These are phyloP conservation scores for Spheniscus mendiculus DNA, from an alignment of 2,113 vertebrate species.

Conservation along the genomic window DNA sequence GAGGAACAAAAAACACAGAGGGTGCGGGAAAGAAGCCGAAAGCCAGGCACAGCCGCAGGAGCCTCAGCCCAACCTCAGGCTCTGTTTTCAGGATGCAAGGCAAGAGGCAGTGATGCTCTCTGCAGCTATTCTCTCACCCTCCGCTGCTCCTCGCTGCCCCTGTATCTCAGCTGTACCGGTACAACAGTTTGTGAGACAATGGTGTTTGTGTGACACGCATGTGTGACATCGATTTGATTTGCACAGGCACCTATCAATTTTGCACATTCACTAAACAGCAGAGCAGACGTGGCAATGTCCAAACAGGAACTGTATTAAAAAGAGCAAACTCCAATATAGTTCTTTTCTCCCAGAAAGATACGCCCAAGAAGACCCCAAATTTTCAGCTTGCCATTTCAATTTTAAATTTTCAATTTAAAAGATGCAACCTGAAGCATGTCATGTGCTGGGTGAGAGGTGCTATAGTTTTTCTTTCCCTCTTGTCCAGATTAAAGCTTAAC, in stretches of 20 bases:
- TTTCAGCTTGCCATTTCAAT: background rate
- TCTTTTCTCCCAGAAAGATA: background rate
- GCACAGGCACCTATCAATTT: background rate
- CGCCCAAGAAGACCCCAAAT: background rate
- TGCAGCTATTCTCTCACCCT: background rate
- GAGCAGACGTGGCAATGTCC: background rate
- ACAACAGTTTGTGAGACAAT: background rate
- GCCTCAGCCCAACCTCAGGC: background rate
- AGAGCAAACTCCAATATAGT: background rate
- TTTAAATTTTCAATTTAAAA: background rate
- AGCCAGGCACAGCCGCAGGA: background rate
- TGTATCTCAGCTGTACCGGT: background rate
- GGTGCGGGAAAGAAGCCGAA: background rate
- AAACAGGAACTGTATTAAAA: background rate
- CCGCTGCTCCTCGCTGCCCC: background rate
- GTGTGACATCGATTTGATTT: accelerated
- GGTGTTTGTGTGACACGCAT: background rate
- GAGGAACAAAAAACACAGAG: conserved; percentile 16
- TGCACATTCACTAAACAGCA: accelerated
- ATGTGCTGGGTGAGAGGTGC: background rate
- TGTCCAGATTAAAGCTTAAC: background rate
- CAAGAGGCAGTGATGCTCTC: background rate
- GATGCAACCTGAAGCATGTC: background rate
- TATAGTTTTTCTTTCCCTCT: background rate
- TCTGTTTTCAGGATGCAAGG: background rate